These are phyloP conservation scores for Apoda limacodes DNA, from an alignment of 2,888 invertebrate genomes.

Conservation along the genomic window DNA sequence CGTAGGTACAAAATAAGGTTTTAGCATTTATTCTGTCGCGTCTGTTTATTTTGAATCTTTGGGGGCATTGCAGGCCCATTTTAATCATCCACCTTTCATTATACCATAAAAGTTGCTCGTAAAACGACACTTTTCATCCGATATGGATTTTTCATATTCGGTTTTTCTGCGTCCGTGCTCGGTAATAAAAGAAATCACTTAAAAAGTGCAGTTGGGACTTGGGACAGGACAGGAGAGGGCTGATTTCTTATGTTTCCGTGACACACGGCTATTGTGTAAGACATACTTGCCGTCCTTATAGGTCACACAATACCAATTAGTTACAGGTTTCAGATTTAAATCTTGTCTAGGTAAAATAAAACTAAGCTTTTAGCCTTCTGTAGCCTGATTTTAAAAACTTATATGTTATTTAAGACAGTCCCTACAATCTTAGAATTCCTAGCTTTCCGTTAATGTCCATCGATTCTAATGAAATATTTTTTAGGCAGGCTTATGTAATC, in stretches of 20 bases:
- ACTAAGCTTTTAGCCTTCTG: too few relatives aligned
- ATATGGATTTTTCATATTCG: constrained; percentile 52
- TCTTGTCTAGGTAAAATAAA: too few relatives aligned
- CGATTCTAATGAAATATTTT: too few relatives aligned
- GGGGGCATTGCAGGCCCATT: constrained; percentile 31
- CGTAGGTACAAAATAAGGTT: neutral
- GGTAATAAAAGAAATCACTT: constrained; percentile 67
- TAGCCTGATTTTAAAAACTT: too few relatives aligned
- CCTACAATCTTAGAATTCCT: too few relatives aligned
- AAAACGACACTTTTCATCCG: constrained; percentile 54
- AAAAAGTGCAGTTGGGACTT: constrained; percentile 50
- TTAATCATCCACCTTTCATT: constrained; percentile 51
- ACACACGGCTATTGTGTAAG: constrained; percentile 26
- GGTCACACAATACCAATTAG: too few relatives aligned
- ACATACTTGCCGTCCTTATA: constrained; percentile 18
- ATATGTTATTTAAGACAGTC: too few relatives aligned
- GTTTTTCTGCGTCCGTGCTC: constrained; percentile 48
- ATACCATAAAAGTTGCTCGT: constrained; percentile 45
- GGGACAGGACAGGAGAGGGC: constrained; percentile 31
- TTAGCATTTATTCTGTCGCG: constrained; percentile 3
- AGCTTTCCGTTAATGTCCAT: too few relatives aligned
- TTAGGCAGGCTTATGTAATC: too few relatives aligned
- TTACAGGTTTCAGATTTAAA: too few relatives aligned
- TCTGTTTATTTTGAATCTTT: constrained; percentile 18
- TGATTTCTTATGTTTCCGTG: constrained; percentile 29